Evolutionary conservation across 2,888 invertebrate species (phyloP).

Genomic region (Cerceris ruficornis): DNA sequence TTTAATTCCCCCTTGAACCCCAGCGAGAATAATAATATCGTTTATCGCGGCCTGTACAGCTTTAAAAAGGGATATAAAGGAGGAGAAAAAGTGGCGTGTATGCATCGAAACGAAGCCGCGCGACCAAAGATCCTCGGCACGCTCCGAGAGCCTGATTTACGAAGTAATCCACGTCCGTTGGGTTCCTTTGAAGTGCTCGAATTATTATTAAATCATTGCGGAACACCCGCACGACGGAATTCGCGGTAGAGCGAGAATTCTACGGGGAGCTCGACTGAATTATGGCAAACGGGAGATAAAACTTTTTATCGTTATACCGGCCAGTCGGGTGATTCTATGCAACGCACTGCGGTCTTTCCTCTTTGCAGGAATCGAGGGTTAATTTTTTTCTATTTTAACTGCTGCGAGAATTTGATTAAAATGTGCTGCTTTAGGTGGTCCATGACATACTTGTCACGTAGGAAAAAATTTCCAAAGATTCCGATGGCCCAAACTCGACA

Average conservation of each 20-base stretch:
- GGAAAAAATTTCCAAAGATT: no score
- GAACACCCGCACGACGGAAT: constrained; percentile 14
- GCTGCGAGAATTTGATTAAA: no score
- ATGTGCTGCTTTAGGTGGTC: no score
- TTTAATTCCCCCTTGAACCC: constrained; percentile 12
- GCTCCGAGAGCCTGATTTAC: constrained; percentile 30
- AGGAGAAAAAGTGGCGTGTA: neutral
- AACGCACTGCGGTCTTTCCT: no score
- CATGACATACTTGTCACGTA: no score
- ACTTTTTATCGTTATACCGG: constrained; percentile 16
- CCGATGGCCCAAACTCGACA: no score
- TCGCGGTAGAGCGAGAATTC: constrained; percentile 15
- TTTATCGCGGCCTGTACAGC: constrained; percentile 30
- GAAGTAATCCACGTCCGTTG: constrained; percentile 26
- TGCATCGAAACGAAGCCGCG: constrained; percentile 14
- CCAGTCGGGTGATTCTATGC: no score
- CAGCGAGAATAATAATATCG: constrained; percentile 12
- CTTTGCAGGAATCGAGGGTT: no score
- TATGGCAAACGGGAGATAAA: constrained; percentile 35
- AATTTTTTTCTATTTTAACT: no score
- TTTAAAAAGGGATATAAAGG: constrained; percentile 29
- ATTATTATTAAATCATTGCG: constrained; percentile 51
- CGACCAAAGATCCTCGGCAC: constrained; percentile 13
- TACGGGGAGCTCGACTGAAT: constrained; percentile 17
- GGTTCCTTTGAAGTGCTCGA: constrained; percentile 29